Conservation (phyloP, 1,140 invertebrate genomes). For the Neodiprion virginianus region DNA sequence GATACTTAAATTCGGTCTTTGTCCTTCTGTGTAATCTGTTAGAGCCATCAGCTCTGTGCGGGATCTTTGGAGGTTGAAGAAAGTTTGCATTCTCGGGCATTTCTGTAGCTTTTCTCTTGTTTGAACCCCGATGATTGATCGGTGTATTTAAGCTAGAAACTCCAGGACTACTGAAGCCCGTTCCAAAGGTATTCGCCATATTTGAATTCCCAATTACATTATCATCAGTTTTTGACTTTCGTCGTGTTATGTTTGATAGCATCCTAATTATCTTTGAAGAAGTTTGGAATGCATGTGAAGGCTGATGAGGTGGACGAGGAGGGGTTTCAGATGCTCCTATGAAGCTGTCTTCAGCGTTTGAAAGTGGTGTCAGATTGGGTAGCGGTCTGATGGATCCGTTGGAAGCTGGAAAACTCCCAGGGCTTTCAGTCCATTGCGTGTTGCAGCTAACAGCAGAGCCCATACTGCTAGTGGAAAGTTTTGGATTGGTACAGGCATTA, state of each 20-base stretch:
- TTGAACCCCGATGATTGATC: slow-evolving; percentile 25
- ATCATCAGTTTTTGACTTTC: slow-evolving; percentile 13
- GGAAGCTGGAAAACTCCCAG: slow-evolving; percentile 37
- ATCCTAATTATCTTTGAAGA: slow-evolving; percentile 56
- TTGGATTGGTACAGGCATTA: slow-evolving; percentile 9
- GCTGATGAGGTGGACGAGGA: slow-evolving; percentile 27
- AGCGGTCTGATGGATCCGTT: slow-evolving; percentile 43
- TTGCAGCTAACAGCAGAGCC: slow-evolving; percentile 45
- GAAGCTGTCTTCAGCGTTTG: slow-evolving; percentile 44
- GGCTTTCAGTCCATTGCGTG: slow-evolving; percentile 51
- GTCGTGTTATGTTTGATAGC: slow-evolving; percentile 47
- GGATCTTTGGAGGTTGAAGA: slow-evolving; percentile 47
- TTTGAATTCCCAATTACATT: slow-evolving; percentile 21
- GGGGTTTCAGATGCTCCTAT: slow-evolving; percentile 28
- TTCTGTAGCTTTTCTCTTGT: slow-evolving; percentile 54
- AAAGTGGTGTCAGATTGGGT: slow-evolving; percentile 38
- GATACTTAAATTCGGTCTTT: slow-evolving; percentile 4
- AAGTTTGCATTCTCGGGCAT: slow-evolving; percentile 27
- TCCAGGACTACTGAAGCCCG: not conserved
- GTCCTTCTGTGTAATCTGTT: slow-evolving; percentile 13
- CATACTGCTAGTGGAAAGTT: slow-evolving; percentile 29
- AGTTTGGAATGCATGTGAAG: slow-evolving; percentile 51
- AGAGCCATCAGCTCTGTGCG: slow-evolving; percentile 29
- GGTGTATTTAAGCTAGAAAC: not conserved
- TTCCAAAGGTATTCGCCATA: not conserved